Base-by-base conservation (phyloP, 2,888 invertebrate genomes). In the Luperina nickerlii region DNA sequence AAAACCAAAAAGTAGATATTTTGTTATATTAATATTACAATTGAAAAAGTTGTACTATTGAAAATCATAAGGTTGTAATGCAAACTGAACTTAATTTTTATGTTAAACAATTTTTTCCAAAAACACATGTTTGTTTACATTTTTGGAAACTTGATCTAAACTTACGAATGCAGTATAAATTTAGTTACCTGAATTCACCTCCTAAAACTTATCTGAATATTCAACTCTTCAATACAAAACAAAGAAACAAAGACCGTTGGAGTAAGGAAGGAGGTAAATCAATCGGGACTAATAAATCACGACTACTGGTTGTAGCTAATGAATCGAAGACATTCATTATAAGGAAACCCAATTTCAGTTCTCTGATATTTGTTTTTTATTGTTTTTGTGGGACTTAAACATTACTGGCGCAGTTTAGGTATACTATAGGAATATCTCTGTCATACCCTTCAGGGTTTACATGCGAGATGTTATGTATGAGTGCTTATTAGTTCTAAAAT, bases 271-370 rank as follows among this genome's bases (percentile, higher is more conserved):
- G 60, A 67, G 54, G 68, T 86, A 83, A 84, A 84, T 86, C 87
- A 79, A 83, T 84, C 38, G 62, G 20, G 27, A 32, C 51, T 51
- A 66, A 81, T 79, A 87, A 87, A 82, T 81, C 74, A 70, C 27
- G 3, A 57, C 27, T 57, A 70, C 51, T 74, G 79, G 66, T 73
- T 78, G 57, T n/a, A 13, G 15, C 9, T 83, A 84, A 86, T 83
- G 83, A 86, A 84, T 84, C 66, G 74, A 71, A 83, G 87, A 75
- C 83, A 83, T 84, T 76, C 65, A 74, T 86, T 86, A 74, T 32
- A 27, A 74, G 54, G 65, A 62, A 74, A 83, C 60, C 62, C 74
- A 71, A 70, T 76, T 81, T 82, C 57, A 63, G 57, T 38, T 51
- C n/a, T 63, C 32, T 38, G 51, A 72, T 57, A 79, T 57, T 57